Base-by-base conservation (phyloP, 2,797 vertebrate species). In the Acanthurus leucopareius region DNA sequence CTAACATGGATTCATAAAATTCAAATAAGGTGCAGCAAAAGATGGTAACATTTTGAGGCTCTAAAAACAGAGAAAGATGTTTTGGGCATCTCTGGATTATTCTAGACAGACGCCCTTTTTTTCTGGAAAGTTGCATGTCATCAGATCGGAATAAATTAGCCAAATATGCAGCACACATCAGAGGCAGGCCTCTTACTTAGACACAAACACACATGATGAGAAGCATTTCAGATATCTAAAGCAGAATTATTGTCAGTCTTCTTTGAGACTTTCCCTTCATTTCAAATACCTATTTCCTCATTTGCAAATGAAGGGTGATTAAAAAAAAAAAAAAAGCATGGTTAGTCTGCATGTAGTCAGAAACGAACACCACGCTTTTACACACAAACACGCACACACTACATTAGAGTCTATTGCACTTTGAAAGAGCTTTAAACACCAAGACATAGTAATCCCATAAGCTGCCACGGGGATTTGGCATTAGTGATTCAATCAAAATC, bases 401-500 rank as follows among this genome's bases (percentile, higher is more conserved):
- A 48, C 62, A 35, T 85, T 82, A 82, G 85, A 90, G 67, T 86
- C 74, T 44, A 86, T 70, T 84, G 73, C 78, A 82, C 85, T 91
- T 90, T 85, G 79, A 86, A 88, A 86, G 65, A 75, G 88, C 85
- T 93, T 93, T 93, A 87, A 87, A 89, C 79, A 84, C 80, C 77
- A 86, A 92, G 79, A 87, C 90, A 69, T 57, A 68, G 75, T 94
- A 94, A 95, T 93, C 89, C 87, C 72, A 70, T 92, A 92, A 93
- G 75, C 91, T 91, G 85, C 91, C 80, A 79, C 48, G 10, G 83
- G 90, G 91, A 90, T 93, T 93, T 90, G 81, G 91, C 82, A 89
- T 87, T 91, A 91, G 81, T 72, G 86, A 90, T 90, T 83, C 85
- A 88, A 91, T 93, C 92, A 93, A 91, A 93, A 87, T 89, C 89